A percentile compares a stretch with the other conserved stretches of the same genome.
phyloP scores from a whole-genome alignment of 1,140 invertebrate genomes.

The Neodiprion virginianus region DNA sequence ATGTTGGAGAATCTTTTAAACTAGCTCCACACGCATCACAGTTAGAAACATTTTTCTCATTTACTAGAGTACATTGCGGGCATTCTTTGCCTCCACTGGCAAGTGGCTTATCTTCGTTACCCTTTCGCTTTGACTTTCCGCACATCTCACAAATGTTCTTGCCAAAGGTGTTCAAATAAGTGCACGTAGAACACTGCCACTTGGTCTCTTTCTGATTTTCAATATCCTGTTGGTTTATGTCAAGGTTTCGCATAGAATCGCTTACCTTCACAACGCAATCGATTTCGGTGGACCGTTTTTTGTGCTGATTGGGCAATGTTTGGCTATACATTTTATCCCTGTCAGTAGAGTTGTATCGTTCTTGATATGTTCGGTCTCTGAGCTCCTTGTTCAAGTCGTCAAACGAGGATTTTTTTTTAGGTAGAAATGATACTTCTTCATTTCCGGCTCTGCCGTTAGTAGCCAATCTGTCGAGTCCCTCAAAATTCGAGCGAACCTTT shows the following conservation, averaged over 20 bases:
- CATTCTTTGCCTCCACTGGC: conserved; percentile 79
- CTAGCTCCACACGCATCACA: conserved; percentile 75
- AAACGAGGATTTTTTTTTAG: conserved; percentile 40
- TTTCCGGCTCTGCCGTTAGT: conserved; percentile 27
- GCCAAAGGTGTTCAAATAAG: conserved; percentile 68
- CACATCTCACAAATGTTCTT: conserved; percentile 80
- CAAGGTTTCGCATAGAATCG: conserved; percentile 1
- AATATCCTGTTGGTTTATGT: background rate
- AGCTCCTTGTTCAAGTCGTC: conserved; percentile 34
- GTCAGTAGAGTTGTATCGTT: background rate
- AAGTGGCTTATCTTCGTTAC: conserved; percentile 70
- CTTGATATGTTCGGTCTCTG: conserved; percentile 20
- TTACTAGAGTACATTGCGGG: conserved; percentile 80
- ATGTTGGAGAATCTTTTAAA: conserved; percentile 79
- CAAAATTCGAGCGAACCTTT: conserved; percentile 25
- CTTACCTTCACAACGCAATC: background rate
- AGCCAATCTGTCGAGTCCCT: conserved; percentile 23
- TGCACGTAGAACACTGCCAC: conserved; percentile 78
- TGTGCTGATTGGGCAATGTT: conserved; percentile 21
- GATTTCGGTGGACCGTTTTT: conserved; percentile 8
- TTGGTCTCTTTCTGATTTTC: conserved; percentile 29
- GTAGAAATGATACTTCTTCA: conserved; percentile 26
- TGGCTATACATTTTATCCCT: conserved; percentile 37
- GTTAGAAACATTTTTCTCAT: conserved; percentile 68
- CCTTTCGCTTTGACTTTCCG: conserved; percentile 68